A percentile compares a stretch with the other conserved stretches of the same genome.
Conservation (phyloP, 2,888 invertebrate genomes). For the Rotaria macrura region DNA sequence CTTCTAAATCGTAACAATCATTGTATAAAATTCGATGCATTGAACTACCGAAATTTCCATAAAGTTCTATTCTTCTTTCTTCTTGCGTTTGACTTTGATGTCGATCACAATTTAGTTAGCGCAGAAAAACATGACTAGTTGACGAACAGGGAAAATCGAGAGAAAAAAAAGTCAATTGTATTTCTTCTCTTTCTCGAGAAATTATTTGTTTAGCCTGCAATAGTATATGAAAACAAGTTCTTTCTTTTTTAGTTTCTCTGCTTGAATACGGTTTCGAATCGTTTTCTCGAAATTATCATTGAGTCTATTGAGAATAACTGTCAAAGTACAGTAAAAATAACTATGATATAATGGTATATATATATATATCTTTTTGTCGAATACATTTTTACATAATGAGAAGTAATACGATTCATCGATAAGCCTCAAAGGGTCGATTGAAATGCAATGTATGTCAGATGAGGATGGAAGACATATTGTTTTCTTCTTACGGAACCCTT, state of each 20-base stretch:
- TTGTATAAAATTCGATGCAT: not conserved
- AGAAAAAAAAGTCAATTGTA: not conserved
- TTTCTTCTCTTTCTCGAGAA: not conserved
- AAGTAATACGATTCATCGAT: not conserved
- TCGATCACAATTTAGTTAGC: conserved; percentile 1
- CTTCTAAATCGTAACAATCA: not conserved
- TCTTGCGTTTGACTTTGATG: not conserved
- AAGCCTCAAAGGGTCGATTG: not conserved
- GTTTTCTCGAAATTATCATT: not conserved
- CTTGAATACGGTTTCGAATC: not conserved
- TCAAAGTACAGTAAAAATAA: not conserved
- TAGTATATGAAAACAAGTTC: not conserved
- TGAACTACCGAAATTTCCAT: too few relatives aligned
- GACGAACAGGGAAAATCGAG: not conserved
- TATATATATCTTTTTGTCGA: not conserved
- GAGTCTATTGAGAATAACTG: not conserved
- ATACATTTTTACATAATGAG: not conserved
- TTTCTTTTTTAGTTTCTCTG: not conserved
- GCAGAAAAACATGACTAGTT: not conserved
- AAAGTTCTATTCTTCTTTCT: not conserved
- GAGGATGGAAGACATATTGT: not conserved
- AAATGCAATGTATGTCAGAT: not conserved
- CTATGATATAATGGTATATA: not conserved
- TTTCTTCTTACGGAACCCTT: not conserved
- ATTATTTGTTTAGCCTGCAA: not conserved